A percentile compares a stretch with the other conserved stretches of the same genome.
These are phyloP conservation scores for Myotis daubentonii DNA, from an alignment of 2,797 vertebrate genomes.

Conservation along the genomic window DNA sequence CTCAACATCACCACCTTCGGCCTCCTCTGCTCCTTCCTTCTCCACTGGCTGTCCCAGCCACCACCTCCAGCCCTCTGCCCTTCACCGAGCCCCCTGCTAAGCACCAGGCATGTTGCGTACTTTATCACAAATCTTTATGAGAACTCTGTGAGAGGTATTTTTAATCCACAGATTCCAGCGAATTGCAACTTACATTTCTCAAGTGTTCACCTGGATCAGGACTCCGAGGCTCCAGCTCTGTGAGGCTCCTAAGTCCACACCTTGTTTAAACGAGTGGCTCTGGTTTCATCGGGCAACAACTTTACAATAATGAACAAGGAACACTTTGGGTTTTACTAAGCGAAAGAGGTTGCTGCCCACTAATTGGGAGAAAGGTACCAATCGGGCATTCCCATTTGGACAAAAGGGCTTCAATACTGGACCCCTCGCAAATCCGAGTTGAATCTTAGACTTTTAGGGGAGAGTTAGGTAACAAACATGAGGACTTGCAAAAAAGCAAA, in stretches of 20 bases:
- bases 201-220: neutral
- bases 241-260: neutral
- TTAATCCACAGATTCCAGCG: slow-evolving; percentile 3
- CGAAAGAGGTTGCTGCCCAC: neutral
- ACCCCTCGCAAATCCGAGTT: neutral
- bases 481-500: neutral
- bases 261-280: slow-evolving; percentile 43
- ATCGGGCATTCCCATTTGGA: slow-evolving; percentile 39
- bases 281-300: slow-evolving; percentile 8
- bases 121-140: neutral
- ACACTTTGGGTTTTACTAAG: slow-evolving; percentile 18
- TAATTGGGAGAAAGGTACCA: slow-evolving; percentile 17
- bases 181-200: slow-evolving; percentile 43
- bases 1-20: neutral
- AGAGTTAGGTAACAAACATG: slow-evolving; percentile 51
- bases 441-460: slow-evolving; percentile 44
- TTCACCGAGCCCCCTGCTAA: neutral
- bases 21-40: neutral
- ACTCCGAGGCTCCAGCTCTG: neutral
- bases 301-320: slow-evolving; percentile 61
- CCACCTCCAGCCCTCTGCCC: too few relatives aligned
- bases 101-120: neutral
- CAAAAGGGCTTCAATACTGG: slow-evolving; percentile 8
- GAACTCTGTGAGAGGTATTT: slow-evolving; percentile 5
- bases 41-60: neutral